These are phyloP conservation scores for Drosophila mimetica DNA, from an alignment of 2,888 invertebrate genomes.

Conservation along the genomic window DNA sequence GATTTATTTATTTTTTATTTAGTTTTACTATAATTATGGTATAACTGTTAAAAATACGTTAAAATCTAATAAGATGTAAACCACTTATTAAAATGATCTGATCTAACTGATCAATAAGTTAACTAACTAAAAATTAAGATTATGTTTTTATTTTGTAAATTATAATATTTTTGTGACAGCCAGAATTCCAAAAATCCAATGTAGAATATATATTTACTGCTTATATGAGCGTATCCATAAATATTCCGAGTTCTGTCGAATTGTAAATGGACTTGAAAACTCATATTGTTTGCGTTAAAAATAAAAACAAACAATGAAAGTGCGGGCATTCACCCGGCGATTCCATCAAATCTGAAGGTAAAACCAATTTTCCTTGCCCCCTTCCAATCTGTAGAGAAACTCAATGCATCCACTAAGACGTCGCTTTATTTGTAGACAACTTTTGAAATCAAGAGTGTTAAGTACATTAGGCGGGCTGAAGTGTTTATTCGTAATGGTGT, in stretches of 20 bases:
- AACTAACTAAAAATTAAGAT: too few species aligned
- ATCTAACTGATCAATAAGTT: too few species aligned
- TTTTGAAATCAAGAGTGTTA: conserved; percentile 58
- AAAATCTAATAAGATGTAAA: too few species aligned
- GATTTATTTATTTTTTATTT: too few species aligned
- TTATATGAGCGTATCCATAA: neutral
- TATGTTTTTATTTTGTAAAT: too few species aligned
- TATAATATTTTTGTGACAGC: too few species aligned
- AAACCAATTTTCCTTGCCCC: neutral
- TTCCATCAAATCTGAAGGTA: neutral
- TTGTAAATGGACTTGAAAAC: neutral
- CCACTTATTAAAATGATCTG: too few species aligned
- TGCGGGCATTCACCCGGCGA: neutral
- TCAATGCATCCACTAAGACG: conserved; percentile 34
- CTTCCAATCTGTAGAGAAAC: neutral
- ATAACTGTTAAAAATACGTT: too few species aligned
- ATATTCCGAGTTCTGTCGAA: neutral
- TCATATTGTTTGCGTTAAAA: neutral
- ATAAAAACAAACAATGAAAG: neutral
- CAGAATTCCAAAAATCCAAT: neutral
- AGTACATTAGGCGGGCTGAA: conserved; percentile 67
- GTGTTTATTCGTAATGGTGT: conserved; percentile 52
- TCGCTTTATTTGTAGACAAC: conserved; percentile 60
- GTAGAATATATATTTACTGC: neutral
- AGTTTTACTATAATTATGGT: too few species aligned